Conservation (phyloP, 2,888 invertebrate genomes). For the Aspidapion aeneum region DNA sequence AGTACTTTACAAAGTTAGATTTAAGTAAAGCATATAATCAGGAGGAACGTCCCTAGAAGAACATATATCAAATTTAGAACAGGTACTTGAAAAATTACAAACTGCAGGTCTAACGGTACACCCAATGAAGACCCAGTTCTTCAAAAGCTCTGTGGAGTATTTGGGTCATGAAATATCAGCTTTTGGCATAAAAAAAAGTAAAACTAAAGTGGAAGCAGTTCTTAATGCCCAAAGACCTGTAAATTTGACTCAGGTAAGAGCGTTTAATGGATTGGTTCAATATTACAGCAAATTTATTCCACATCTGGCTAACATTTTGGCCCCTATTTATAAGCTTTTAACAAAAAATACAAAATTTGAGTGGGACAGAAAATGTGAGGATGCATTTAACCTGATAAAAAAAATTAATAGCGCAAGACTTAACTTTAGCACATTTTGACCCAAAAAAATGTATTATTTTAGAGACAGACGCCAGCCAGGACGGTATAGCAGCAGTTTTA, state of each 20-base stretch:
- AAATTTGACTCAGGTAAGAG: background rate
- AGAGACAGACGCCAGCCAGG: too few relatives aligned
- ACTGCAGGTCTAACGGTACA: background rate
- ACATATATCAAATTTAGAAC: background rate
- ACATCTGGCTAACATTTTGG: background rate
- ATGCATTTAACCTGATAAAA: background rate
- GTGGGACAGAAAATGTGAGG: background rate
- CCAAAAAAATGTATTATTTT: background rate
- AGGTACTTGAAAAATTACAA: background rate
- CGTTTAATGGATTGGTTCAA: background rate
- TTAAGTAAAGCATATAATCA: constrained; percentile 2
- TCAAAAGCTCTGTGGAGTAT: background rate
- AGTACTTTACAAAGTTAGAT: constrained; percentile 1
- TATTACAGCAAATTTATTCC: constrained; percentile 1
- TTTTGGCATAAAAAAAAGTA: too few relatives aligned
- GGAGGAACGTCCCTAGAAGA: background rate
- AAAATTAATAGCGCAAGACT: constrained; percentile 1
- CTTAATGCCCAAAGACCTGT: background rate
- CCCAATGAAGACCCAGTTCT: background rate
- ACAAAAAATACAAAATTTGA: background rate
- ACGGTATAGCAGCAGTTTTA: background rate
- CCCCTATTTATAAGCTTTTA: background rate
- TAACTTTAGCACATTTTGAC: background rate
- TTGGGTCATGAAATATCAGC: too few relatives aligned
- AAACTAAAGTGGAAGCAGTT: background rate